Conservation (phyloP, 1,140 invertebrate genomes). For the Aphis gossypii region DNA sequence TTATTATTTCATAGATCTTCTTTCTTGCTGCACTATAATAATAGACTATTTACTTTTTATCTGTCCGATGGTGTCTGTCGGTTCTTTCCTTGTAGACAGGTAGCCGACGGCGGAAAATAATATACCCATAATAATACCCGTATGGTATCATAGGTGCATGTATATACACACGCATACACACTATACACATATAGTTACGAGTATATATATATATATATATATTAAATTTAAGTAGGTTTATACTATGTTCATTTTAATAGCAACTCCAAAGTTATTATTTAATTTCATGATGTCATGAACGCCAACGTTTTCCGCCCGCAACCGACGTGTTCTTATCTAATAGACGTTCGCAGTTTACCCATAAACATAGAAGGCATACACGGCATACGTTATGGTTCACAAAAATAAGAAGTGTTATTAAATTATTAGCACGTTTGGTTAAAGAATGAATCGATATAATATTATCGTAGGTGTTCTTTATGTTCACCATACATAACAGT, state of each 20-base stretch:
- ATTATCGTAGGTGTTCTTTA: background rate
- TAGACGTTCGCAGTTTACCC: background rate
- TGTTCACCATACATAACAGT: background rate
- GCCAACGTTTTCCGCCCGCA: slow-evolving; percentile 45
- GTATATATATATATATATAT: background rate
- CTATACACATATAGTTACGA: background rate
- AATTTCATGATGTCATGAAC: slow-evolving; percentile 47
- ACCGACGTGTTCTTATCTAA: slow-evolving; percentile 31
- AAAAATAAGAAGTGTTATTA: slow-evolving; percentile 23
- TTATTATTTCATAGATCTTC: background rate
- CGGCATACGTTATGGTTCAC: background rate
- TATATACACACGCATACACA: background rate
- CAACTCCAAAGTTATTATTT: slow-evolving; percentile 30
- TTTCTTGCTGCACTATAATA: background rate
- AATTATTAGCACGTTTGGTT: slow-evolving; percentile 42
- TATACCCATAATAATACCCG: slow-evolving; percentile 33
- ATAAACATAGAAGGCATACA: background rate
- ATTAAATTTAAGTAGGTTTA: background rate
- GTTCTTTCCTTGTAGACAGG: slow-evolving; percentile 33
- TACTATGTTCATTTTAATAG: background rate
- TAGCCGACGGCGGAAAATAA: slow-evolving; percentile 23
- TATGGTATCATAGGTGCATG: slow-evolving; percentile 1
- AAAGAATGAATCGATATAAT: background rate
- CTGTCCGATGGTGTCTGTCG: background rate
- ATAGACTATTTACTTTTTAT: background rate